phyloP scores from a whole-genome alignment of 2,797 vertebrate species.

The Psittacula echo region DNA sequence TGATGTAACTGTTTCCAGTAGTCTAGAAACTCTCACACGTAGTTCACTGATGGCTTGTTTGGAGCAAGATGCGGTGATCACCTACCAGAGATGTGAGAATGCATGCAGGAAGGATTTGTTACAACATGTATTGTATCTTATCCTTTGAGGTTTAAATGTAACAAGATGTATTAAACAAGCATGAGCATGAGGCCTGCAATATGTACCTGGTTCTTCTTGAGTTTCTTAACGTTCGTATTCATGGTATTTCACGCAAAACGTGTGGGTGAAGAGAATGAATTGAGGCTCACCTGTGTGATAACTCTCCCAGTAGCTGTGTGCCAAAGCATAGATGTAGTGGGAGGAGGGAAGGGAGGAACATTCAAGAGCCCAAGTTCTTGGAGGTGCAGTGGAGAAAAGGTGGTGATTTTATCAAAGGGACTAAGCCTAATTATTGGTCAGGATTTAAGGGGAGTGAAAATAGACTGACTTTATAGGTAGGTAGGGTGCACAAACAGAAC shows the following conservation, averaged over 20 bases:
- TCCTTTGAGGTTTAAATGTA: constrained; percentile 26
- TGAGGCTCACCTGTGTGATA: neutral
- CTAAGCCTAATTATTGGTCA: neutral
- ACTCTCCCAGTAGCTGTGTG: rapidly evolving
- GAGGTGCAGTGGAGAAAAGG: neutral
- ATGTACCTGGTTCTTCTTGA: neutral
- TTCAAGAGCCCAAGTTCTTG: neutral
- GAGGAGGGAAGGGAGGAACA: neutral
- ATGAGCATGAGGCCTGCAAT: neutral
- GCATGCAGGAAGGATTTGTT: constrained; percentile 33
- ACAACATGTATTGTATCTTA: neutral
- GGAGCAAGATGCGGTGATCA: neutral
- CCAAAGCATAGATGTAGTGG: rapidly evolving
- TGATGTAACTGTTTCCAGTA: neutral
- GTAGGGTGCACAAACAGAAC: neutral
- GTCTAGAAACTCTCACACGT: neutral
- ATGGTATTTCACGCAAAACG: neutral
- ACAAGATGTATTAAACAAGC: constrained; percentile 16
- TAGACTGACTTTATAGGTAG: neutral
- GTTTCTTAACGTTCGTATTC: neutral
- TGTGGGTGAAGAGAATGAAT: neutral
- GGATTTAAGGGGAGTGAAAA: neutral
- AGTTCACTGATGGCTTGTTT: constrained; percentile 9
- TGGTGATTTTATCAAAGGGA: neutral
- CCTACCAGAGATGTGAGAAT: neutral